These are phyloP conservation scores for Diachrysia chrysitis DNA, from an alignment of 2,888 invertebrate species.

Conservation along the genomic window DNA sequence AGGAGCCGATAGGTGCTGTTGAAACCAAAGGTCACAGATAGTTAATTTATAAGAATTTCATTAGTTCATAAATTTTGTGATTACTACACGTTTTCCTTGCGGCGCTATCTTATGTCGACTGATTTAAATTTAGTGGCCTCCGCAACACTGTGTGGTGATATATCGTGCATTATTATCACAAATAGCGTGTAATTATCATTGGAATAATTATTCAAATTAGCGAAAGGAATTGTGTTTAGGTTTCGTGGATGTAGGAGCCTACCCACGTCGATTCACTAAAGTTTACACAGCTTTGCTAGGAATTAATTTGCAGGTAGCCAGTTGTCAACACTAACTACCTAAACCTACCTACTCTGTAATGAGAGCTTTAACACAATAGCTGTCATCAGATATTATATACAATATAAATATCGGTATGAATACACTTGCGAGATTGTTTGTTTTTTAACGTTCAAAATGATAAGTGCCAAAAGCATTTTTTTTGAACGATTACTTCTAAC, in stretches of 20 bases:
- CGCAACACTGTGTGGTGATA: constrained; percentile 29
- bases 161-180: constrained; percentile 41
- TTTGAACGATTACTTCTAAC: too few species aligned
- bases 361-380: neutral
- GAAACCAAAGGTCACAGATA: neutral
- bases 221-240: constrained; percentile 24
- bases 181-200: constrained; percentile 48
- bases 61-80: constrained; percentile 49
- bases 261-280: neutral
- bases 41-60: constrained; percentile 49
- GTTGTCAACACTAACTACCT: neutral
- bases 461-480: too few species aligned
- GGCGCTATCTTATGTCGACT: constrained; percentile 51
- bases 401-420: too few species aligned
- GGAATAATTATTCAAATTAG: constrained; percentile 41
- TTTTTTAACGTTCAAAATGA: too few species aligned
- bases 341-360: neutral
- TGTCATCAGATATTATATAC: neutral
- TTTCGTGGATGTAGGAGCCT: constrained; percentile 14
- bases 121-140: constrained; percentile 53
- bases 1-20: too few species aligned
- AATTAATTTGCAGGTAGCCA: constrained; percentile 1
- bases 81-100: constrained; percentile 42
- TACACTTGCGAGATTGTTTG: too few species aligned
- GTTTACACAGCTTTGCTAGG: neutral